phyloP scores from a whole-genome alignment of 2,113 vertebrate genomes.

The Antigone vipio region DNA sequence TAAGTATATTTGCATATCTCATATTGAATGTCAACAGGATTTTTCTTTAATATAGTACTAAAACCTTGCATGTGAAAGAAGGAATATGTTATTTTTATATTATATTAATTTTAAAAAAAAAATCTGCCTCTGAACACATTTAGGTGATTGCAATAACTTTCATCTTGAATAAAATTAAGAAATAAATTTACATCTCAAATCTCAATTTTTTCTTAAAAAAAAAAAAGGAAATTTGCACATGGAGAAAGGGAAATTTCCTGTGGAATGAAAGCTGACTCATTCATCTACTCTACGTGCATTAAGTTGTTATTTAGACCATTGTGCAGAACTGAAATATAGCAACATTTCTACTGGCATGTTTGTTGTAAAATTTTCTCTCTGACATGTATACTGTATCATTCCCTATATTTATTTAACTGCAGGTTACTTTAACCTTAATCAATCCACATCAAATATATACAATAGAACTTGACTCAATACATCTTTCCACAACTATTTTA shows the following conservation, averaged over 20 bases:
- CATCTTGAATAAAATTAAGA: background rate
- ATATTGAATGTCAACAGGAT: background rate
- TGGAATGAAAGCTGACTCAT: background rate
- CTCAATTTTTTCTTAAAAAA: background rate
- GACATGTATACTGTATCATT: background rate
- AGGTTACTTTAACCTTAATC: background rate
- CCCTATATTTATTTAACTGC: background rate
- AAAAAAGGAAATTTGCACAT: background rate
- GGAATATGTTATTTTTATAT: background rate
- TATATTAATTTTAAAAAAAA: background rate
- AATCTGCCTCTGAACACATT: background rate
- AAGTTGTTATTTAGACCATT: background rate
- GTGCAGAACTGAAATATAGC: background rate
- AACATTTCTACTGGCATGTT: background rate
- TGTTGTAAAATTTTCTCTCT: background rate
- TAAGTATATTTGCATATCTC: background rate
- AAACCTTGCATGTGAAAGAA: background rate
- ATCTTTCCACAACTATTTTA: slow-evolving; percentile 5
- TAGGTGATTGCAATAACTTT: background rate
- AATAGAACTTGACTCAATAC: background rate
- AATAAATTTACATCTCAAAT: background rate
- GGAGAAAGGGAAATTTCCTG: background rate
- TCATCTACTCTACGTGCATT: background rate
- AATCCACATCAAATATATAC: background rate
- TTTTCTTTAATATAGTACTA: background rate